phyloP scores from a whole-genome alignment of 2,888 invertebrate species.

The Colletes collaris region DNA sequence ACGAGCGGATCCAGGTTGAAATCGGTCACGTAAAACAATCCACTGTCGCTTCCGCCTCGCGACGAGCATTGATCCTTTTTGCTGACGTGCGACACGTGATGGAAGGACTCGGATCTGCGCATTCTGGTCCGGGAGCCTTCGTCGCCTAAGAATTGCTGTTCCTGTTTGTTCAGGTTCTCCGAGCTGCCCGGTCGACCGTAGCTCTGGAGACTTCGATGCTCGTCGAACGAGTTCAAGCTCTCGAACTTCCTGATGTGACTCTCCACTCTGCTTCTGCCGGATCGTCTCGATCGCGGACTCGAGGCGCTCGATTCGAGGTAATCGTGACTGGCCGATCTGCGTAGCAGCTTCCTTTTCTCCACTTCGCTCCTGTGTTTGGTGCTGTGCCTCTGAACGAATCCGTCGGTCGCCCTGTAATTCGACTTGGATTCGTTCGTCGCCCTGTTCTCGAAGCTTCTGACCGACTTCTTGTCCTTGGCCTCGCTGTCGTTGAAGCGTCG shows the following conservation, averaged over 20 bases:
- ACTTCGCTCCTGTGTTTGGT: conserved; percentile 71
- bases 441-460: conserved; percentile 53
- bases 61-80: conserved; percentile 69
- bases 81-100: conserved; percentile 73
- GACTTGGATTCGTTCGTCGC: conserved; percentile 25
- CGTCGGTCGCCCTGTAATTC: conserved; percentile 43
- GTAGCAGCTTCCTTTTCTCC: conserved; percentile 76
- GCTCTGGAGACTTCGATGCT: conserved; percentile 72
- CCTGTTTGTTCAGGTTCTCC: conserved; percentile 54
- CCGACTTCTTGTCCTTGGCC: conserved; percentile 50
- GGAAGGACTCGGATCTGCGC: conserved; percentile 80
- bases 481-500: conserved; percentile 33
- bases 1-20: conserved; percentile 74
- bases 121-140: conserved; percentile 65
- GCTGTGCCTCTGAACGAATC: conserved; percentile 63
- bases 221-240: conserved; percentile 79
- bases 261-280: conserved; percentile 72
- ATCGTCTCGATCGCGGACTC: conserved; percentile 70
- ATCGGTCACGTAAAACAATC: conserved; percentile 80
- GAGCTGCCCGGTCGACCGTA: conserved; percentile 58
- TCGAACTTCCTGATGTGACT: conserved; percentile 80
- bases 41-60: conserved; percentile 82
- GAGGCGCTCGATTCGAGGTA: conserved; percentile 73
- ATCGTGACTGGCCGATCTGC: conserved; percentile 79
- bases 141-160: conserved; percentile 43